Conservation (phyloP, 2,797 vertebrate genomes). For the Cossypha heuglini region DNA sequence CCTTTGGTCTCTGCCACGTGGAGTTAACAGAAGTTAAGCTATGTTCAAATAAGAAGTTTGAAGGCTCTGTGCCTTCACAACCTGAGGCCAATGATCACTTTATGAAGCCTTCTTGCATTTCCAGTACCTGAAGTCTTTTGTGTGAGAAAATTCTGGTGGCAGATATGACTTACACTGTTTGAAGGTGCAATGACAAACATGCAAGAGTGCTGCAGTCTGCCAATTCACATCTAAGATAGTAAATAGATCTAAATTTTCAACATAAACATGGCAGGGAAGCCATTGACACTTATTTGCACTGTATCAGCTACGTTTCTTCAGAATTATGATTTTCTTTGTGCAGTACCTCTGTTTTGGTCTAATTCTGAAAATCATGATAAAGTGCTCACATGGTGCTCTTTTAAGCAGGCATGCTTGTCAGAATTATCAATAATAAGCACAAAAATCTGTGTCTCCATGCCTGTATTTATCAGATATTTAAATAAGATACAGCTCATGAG, state of each 20-base stretch:
- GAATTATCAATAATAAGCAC: background rate
- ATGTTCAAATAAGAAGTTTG: rapidly evolving
- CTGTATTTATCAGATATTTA: background rate
- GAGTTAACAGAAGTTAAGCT: background rate
- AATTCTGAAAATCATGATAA: background rate
- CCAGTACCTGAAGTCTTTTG: background rate
- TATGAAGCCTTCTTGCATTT: background rate
- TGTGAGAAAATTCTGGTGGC: background rate
- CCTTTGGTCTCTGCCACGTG: background rate
- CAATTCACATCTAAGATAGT: background rate
- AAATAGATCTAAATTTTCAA: background rate
- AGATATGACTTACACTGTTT: background rate
- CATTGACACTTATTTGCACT: background rate
- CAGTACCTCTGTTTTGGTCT: background rate
- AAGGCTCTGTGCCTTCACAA: background rate
- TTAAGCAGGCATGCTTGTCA: background rate
- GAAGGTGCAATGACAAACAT: background rate
- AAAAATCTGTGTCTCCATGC: background rate
- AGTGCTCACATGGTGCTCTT: background rate
- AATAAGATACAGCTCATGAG: background rate
- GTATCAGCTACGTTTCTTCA: background rate
- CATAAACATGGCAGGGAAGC: background rate
- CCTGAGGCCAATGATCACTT: background rate
- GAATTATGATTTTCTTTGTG: background rate
- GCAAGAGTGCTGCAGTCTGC: background rate